Base-by-base conservation (phyloP, 2,888 invertebrate genomes). In the Fragum sueziense region DNA sequence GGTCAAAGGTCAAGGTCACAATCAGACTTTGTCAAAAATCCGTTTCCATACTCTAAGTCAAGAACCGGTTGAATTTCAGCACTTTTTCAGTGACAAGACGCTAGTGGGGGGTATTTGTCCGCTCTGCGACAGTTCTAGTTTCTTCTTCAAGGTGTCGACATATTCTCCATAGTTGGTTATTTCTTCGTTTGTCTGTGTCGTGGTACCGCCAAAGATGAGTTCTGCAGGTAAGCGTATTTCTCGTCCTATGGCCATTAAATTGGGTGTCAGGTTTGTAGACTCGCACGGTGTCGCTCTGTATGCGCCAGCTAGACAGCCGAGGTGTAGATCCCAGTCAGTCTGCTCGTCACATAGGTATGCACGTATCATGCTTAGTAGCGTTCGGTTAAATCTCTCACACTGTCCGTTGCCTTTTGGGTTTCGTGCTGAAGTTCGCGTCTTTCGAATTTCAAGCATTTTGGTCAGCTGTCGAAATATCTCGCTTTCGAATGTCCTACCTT, bases 201-300 rank as follows among this genome's bases (percentile, higher is more conserved):
- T 41, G 4, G 2, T 31, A n/a, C 52, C 33, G 7, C 75, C 76
- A 67, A 69, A 80, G 22, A 79, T 33, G 3, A 82, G 0, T 25
- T 85, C 82, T n/a, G 74, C 57, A n/a, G 83, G 79, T 54, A 80
- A 25, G 47, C 73, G 67, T 0, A 82, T 69, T 68, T 85, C 81
- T 7, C 79, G n/a, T 20, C 85, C 84, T 25, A 85, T 33, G 67
- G 75, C 75, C 22, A 84, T 14, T 34, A 85, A 11, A 51, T 85
- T 81, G 11, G 84, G 84, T n/a, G 79, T 81, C 3, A 81, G 29
- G 9, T 61, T 47, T 37, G 82, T 86, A 2, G 54, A n/a, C n/a
- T 77, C 82, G 61, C 77, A 47, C 3, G 74, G 72, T 6, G 79
- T 77, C 2, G 77, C 72, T 51, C 83, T 47, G 27, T 79, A 85